phyloP scores from a whole-genome alignment of 2,797 vertebrate species.

The Chrosomus eos region DNA sequence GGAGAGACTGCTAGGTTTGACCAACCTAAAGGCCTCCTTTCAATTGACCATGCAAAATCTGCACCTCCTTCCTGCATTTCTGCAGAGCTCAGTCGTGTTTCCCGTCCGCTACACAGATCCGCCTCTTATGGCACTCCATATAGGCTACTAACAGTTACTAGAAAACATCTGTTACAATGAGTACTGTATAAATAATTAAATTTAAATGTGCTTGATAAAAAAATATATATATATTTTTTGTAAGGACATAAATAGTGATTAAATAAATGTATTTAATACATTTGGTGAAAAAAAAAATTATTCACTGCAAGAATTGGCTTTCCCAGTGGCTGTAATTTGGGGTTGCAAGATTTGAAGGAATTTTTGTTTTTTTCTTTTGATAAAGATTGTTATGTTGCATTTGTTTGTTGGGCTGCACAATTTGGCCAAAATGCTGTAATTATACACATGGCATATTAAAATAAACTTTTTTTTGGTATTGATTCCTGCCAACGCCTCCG shows the following conservation, averaged over 20 bases:
- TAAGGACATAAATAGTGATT: neutral
- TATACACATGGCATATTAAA: too few relatives aligned
- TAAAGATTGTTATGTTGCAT: neutral
- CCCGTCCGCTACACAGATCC: neutral
- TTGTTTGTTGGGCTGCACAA: neutral
- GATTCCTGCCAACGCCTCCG: too few relatives aligned
- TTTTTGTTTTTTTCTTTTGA: neutral
- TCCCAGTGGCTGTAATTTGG: neutral
- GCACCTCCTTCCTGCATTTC: neutral
- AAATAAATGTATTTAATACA: neutral
- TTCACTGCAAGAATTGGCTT: neutral
- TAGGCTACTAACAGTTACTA: neutral
- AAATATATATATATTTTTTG: neutral
- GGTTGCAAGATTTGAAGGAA: neutral
- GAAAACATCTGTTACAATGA: neutral
- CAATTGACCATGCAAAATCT: slow-evolving; percentile 25
- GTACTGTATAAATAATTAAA: neutral
- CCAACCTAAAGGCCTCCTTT: slow-evolving; percentile 7
- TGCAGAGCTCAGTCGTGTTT: neutral
- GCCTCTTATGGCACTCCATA: neutral
- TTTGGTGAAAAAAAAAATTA: neutral
- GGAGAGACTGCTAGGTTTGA: neutral
- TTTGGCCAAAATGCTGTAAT: neutral
- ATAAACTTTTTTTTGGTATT: too few relatives aligned
- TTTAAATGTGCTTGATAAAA: neutral